phyloP scores from a whole-genome alignment of 1,140 invertebrate genomes.

The Drosophila subpulchrella region DNA sequence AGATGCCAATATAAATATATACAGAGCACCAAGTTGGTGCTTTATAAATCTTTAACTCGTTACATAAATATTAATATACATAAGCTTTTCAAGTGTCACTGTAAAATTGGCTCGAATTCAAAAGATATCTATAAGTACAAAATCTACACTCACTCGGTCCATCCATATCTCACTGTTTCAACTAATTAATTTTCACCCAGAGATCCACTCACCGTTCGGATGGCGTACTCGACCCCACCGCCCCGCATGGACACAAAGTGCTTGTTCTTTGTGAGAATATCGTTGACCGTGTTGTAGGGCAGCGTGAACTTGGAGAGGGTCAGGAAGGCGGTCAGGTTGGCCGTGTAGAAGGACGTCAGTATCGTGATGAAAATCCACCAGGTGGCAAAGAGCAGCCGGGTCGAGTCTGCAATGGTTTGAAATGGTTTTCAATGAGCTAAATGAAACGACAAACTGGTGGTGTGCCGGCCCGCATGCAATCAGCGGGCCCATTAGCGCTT shows the following conservation, averaged over 20 bases:
- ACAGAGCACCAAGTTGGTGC: too few species aligned
- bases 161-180: background rate
- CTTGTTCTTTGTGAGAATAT: slow-evolving; percentile 88
- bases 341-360: slow-evolving; percentile 95
- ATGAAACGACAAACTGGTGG: slow-evolving; percentile 62
- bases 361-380: slow-evolving; percentile 97
- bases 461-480: slow-evolving; percentile 38
- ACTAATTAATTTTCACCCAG: background rate
- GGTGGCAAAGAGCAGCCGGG: slow-evolving; percentile 92
- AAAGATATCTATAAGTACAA: background rate
- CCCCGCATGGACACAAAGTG: slow-evolving; percentile 89
- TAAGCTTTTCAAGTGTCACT: too few species aligned
- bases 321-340: slow-evolving; percentile 94
- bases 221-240: slow-evolving; percentile 88
- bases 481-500: slow-evolving; percentile 25
- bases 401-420: slow-evolving; percentile 88
- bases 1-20: background rate
- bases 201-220: slow-evolving; percentile 86
- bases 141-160: background rate
- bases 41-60: background rate
- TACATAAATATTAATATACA: background rate
- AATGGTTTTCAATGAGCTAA: slow-evolving; percentile 58
- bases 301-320: slow-evolving; percentile 93
- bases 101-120: background rate
- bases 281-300: slow-evolving; percentile 89